Evolutionary conservation across 2,888 invertebrate genomes (phyloP), one percentile per base, ranked within the genome.

Genomic region (Euplagia quadripunctaria): DNA sequence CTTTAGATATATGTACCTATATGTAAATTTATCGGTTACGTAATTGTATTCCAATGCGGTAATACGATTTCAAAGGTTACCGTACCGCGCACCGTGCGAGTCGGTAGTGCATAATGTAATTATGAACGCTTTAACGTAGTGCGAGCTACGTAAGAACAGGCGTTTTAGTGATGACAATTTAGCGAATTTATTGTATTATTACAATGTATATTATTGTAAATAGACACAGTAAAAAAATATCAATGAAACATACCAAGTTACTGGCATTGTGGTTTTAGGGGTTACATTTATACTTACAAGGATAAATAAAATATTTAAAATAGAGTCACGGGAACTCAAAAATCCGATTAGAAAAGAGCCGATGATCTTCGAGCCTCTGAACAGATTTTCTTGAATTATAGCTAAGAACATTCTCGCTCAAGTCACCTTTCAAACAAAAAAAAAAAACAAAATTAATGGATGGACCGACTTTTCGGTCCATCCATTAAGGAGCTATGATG

Each of bases 1-100:
- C 65, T 61, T 51, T 42, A 51, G 46, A 67, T 64, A 52, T 75
- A 69, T 74, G 69, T 71, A 46, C 14, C 5, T 14, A 16, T 61
- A 7, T 61, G 14, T 31, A 61, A 4, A 31, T 61, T 61, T 61
- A 14, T 31, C 66, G 71, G 64, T 61, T 72, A 61, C 73, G 51
- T 82, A 71, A 76, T 75, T 74, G 75, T 76, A 72, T 73, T 76
- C 65, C n/a, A 71, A 70, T 64, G 42, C 49, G 49, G 43, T 70
- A 66, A 77, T 73, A 69, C n/a, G 69, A 74, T 75, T 63, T 67
- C 49, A 31, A 46, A 61, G 65, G 61, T 51, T 74, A 9, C 8
- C 46, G 52, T 64, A 51, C 42, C 64, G 55, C 31, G 6, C 64
- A 49, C 16, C 12, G 17, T 61, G 20, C 14, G 42, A 52, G 17